phyloP scores from a whole-genome alignment of 2,797 vertebrate species.

The Lacerta bilineata region DNA sequence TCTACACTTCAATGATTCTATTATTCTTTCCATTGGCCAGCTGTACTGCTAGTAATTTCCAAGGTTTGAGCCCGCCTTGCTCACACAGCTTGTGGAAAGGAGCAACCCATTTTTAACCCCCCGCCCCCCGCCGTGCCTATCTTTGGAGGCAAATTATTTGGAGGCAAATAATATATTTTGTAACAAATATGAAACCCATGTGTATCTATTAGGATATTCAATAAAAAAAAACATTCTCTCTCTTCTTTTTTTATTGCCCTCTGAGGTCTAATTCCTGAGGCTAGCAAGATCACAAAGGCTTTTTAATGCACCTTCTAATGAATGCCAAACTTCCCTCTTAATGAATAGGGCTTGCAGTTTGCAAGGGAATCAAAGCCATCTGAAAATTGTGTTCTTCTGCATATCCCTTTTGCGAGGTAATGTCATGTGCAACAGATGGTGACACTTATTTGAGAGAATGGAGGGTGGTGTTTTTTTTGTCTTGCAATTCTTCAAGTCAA shows the following conservation, averaged over 20 bases:
- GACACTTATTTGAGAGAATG: conserved; percentile 41
- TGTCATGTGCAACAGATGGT: conserved; percentile 47
- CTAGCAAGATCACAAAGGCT: conserved; percentile 64
- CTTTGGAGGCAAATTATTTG: conserved; percentile 39
- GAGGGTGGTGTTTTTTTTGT: conserved; percentile 43
- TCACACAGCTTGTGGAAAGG: conserved; percentile 34
- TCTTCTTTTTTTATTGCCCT: conserved; percentile 58
- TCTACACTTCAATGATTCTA: no score
- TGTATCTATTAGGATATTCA: conserved; percentile 69
- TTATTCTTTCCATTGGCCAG: not conserved
- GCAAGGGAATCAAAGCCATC: conserved; percentile 66
- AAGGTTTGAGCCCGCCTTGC: conserved; percentile 30
- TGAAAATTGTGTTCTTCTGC: conserved; percentile 51
- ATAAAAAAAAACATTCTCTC: not conserved
- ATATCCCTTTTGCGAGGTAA: conserved; percentile 26
- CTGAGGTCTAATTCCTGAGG: conserved; percentile 68
- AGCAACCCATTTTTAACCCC: conserved; percentile 13
- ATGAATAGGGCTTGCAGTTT: conserved; percentile 70
- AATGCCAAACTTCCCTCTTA: conserved; percentile 68
- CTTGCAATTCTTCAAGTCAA: conserved; percentile 54
- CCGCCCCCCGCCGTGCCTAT: conserved; percentile 10
- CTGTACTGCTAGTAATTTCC: conserved; percentile 27
- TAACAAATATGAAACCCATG: conserved; percentile 29
- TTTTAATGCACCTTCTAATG: conserved; percentile 69
- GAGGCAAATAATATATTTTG: no score